phyloP scores from a whole-genome alignment of 2,797 vertebrate species.

The Peromyscus attwateri region DNA sequence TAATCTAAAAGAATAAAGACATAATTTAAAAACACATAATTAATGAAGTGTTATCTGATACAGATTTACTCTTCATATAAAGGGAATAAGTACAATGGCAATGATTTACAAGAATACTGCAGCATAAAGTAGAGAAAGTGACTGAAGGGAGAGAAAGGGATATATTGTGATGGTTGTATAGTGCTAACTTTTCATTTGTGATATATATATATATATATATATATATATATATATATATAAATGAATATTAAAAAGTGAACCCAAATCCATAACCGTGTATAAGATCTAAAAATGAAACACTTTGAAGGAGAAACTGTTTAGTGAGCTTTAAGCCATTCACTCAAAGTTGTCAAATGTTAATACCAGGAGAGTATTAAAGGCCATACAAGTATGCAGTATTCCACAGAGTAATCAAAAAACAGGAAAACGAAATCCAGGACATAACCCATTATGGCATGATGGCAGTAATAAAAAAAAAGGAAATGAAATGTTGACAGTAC shows the following conservation, averaged over 20 bases:
- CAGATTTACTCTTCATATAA: not conserved
- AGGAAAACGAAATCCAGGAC: not conserved
- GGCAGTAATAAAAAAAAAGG: not conserved
- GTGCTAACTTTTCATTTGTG: not conserved
- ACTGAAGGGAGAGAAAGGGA: not conserved
- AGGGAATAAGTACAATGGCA: not conserved
- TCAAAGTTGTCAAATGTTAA: not conserved
- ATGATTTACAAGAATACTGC: not conserved
- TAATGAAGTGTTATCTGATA: not conserved
- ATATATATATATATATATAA: too few species aligned
- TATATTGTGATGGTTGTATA: not conserved
- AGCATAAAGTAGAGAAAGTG: not conserved
- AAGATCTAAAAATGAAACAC: not conserved
- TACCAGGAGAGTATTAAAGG: not conserved
- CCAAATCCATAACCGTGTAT: not conserved
- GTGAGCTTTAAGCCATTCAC: not conserved
- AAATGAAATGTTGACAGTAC: not conserved
- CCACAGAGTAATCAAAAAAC: not conserved
- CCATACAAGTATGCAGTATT: not conserved
- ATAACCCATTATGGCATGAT: not conserved
- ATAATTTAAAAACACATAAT: not conserved
- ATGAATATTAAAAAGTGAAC: not conserved
- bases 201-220: not conserved
- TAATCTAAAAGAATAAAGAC: not conserved
- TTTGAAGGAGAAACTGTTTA: not conserved